These are phyloP conservation scores for Stictocephala bisonia DNA, from an alignment of 2,888 invertebrate species.

Conservation along the genomic window DNA sequence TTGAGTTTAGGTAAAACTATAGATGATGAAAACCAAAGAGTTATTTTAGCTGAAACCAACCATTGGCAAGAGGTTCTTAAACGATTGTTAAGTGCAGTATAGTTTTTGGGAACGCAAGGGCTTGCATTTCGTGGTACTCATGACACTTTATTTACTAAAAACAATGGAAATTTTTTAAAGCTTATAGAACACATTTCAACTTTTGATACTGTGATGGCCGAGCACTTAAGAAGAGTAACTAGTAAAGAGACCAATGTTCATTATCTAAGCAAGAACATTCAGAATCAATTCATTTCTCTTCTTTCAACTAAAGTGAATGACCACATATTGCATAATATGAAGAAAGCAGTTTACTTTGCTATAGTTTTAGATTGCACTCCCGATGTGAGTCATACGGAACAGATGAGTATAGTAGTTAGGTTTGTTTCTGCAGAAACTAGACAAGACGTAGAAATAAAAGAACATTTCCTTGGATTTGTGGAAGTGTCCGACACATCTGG, in stretches of 20 bases:
- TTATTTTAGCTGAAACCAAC: too few relatives aligned
- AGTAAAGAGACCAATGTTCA: slow-evolving; percentile 12
- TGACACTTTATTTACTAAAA: slow-evolving; percentile 25
- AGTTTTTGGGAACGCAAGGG: slow-evolving; percentile 39
- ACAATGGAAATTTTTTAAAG: slow-evolving; percentile 18
- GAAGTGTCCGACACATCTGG: slow-evolving; percentile 11
- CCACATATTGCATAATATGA: slow-evolving; percentile 15
- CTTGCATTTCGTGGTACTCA: slow-evolving; percentile 26
- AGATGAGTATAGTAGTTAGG: slow-evolving; percentile 28
- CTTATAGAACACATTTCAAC: slow-evolving; percentile 29
- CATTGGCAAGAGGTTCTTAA: too few relatives aligned
- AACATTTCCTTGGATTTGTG: slow-evolving; percentile 37
- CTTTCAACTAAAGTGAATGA: slow-evolving; percentile 7
- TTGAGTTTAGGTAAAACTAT: too few relatives aligned
- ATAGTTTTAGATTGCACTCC: slow-evolving; percentile 21
- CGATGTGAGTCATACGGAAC: slow-evolving; percentile 25
- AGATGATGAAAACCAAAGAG: too few relatives aligned
- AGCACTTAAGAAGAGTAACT: slow-evolving; percentile 16
- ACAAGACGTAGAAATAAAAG: not conserved
- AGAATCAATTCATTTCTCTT: slow-evolving; percentile 33
- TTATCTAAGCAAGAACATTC: slow-evolving; percentile 37
- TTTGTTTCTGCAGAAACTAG: not conserved
- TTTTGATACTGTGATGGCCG: slow-evolving; percentile 26
- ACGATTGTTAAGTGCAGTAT: slow-evolving; percentile 14
- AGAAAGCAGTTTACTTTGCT: not conserved